Evolutionary conservation across 2,797 vertebrate species (phyloP).

Genomic region (Micropoecilia bifurca): DNA sequence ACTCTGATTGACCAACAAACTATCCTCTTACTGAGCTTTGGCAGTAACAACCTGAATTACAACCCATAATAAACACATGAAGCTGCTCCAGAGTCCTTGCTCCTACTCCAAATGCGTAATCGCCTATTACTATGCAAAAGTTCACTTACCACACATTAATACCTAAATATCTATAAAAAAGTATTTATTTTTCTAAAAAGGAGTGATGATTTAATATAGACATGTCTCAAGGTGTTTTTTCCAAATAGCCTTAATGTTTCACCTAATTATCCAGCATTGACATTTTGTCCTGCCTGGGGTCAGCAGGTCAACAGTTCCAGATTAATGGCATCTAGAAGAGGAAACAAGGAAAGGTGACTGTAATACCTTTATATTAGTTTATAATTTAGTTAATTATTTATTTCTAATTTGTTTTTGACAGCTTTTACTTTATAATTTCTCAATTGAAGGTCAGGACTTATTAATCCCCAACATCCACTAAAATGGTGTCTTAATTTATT

Average conservation of each 20-base stretch:
- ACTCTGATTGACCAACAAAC: constrained; percentile 19
- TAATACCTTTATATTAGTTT: not conserved
- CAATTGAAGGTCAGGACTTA: not conserved
- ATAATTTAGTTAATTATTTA: not conserved
- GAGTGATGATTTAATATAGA: constrained; percentile 30
- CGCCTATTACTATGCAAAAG: constrained; percentile 31
- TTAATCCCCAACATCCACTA: not conserved
- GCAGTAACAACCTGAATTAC: constrained; percentile 42
- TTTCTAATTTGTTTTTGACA: constrained; percentile 1
- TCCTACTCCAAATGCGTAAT: constrained; percentile 9
- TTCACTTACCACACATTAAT: constrained; percentile 24
- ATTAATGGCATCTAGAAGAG: constrained; percentile 62
- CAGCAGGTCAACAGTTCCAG: constrained; percentile 70
- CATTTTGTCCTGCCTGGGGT: constrained; percentile 72
- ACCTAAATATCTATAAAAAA: constrained; percentile 25
- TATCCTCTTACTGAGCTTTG: constrained; percentile 29
- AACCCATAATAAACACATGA: constrained; percentile 15
- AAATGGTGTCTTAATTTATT: not conserved
- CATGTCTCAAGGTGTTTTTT: constrained; percentile 42
- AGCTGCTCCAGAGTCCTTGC: constrained; percentile 11
- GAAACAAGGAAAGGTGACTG: constrained; percentile 19
- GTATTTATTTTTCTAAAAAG: constrained; percentile 46
- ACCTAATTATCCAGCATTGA: constrained; percentile 76
- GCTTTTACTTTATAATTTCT: not conserved
- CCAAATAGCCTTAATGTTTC: constrained; percentile 57